phyloP scores from a whole-genome alignment of 2,888 invertebrate species.

The Microctonus brassicae region DNA sequence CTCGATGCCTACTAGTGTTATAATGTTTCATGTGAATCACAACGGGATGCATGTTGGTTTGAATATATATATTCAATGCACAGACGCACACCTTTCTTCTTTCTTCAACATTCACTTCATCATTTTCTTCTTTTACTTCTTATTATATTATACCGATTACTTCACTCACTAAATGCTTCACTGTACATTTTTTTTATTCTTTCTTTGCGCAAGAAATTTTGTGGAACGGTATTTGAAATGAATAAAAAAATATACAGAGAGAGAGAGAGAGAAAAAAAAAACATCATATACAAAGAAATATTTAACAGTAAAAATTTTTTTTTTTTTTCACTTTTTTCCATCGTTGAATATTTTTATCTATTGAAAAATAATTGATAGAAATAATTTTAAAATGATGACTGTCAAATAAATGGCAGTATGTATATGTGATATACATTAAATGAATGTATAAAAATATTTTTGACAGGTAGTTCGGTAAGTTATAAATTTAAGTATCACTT shows the following conservation, averaged over 20 bases:
- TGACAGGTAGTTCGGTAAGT: background rate
- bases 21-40: slow-evolving; percentile 9
- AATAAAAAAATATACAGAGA: background rate
- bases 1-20: slow-evolving; percentile 31
- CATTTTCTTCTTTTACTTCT: background rate
- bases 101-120: background rate
- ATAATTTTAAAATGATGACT: background rate
- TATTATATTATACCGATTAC: slow-evolving; percentile 1
- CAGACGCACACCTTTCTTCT: background rate
- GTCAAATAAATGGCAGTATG: background rate
- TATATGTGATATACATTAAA: background rate
- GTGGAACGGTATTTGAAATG: background rate
- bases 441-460: background rate
- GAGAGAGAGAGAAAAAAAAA: background rate
- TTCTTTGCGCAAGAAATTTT: slow-evolving; percentile 10
- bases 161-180: background rate
- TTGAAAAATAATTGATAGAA: background rate
- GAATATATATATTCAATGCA: background rate
- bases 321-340: background rate
- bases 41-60: background rate
- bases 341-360: background rate
- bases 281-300: background rate
- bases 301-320: background rate
- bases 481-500: background rate
- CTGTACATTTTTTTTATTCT: slow-evolving; percentile 3